These are phyloP conservation scores for Drosophila lowei DNA, from an alignment of 1,140 invertebrate species.

Conservation along the genomic window DNA sequence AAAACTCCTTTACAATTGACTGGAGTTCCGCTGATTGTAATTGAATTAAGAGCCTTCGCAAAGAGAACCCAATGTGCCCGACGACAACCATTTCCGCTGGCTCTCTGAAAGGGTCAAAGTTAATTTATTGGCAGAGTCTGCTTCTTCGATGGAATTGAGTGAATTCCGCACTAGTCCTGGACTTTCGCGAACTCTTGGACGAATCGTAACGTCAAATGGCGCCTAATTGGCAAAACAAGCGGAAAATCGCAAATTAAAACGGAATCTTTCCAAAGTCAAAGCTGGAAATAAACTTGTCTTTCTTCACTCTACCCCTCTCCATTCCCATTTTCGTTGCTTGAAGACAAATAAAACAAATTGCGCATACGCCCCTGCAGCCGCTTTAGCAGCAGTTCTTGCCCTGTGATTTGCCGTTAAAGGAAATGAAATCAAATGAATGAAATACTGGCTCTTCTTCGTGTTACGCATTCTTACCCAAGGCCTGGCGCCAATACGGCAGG, in stretches of 20 bases:
- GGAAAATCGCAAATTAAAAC: slow-evolving; percentile 76
- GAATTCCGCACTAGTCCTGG: slow-evolving; percentile 25
- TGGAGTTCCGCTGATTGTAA: slow-evolving; percentile 49
- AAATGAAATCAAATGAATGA: slow-evolving; percentile 60
- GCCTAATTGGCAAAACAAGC: slow-evolving; percentile 79
- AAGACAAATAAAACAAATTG: slow-evolving; percentile 70
- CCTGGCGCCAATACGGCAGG: slow-evolving; percentile 8
- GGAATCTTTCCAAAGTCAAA: slow-evolving; percentile 49
- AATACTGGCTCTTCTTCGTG: slow-evolving; percentile 24
- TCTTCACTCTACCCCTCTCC: neutral
- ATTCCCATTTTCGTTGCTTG: neutral
- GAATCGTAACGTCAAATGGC: slow-evolving; percentile 74
- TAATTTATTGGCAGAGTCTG: slow-evolving; percentile 55
- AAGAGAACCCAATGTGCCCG: slow-evolving; percentile 32
- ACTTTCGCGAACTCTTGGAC: slow-evolving; percentile 19
- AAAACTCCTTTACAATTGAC: slow-evolving; percentile 57
- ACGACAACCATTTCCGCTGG: slow-evolving; percentile 13
- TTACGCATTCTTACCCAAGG: slow-evolving; percentile 9
- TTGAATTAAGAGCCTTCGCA: slow-evolving; percentile 55
- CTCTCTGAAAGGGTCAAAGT: slow-evolving; percentile 42
- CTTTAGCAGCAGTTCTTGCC: slow-evolving; percentile 14
- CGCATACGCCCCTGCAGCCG: slow-evolving; percentile 64
- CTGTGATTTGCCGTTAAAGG: slow-evolving; percentile 61
- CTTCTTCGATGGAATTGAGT: slow-evolving; percentile 4
- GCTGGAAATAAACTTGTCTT: slow-evolving; percentile 33